Evolutionary conservation across 2,113 vertebrate species (phyloP).

Genomic region (Prinia subflava): DNA sequence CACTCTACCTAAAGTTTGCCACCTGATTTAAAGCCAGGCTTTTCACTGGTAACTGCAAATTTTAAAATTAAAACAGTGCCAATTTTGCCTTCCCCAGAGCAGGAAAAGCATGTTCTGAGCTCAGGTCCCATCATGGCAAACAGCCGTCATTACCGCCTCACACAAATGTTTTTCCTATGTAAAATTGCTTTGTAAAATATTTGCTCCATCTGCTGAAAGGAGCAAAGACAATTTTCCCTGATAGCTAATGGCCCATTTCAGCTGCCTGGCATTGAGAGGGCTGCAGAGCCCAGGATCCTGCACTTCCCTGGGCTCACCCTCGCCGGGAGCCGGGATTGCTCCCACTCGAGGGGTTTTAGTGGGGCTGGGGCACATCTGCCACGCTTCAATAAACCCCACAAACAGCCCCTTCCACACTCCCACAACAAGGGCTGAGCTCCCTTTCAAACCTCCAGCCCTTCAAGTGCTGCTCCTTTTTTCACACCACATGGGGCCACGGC

Average conservation of each 20-base stretch:
- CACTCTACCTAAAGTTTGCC: constrained; percentile 64
- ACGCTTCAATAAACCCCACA: constrained; percentile 32
- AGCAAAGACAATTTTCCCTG: constrained; percentile 92
- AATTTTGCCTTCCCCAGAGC: constrained; percentile 70
- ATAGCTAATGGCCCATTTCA: constrained; percentile 92
- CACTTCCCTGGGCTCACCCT: constrained; percentile 73
- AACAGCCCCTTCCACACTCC: constrained; percentile 56
- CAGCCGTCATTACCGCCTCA: constrained; percentile 72
- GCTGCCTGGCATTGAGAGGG: constrained; percentile 76
- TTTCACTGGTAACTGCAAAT: constrained; percentile 67
- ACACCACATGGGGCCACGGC: constrained; percentile 74
- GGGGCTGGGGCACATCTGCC: constrained; percentile 69
- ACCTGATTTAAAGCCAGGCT: constrained; percentile 55
- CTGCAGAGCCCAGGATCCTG: constrained; percentile 61
- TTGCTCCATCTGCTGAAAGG: constrained; percentile 95
- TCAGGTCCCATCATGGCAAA: constrained; percentile 72
- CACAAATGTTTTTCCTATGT: constrained; percentile 79
- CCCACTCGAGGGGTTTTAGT: constrained; percentile 55
- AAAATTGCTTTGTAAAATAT: constrained; percentile 87
- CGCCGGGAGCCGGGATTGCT: constrained; percentile 44
- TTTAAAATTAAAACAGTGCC: constrained; percentile 68
- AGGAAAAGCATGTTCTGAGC: constrained; percentile 60
- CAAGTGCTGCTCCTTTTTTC: constrained; percentile 69
- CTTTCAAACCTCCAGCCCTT: constrained; percentile 63
- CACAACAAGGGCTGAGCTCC: constrained; percentile 17